Percentiles rank a stretch among this genome's conserved stretches.
Conservation (phyloP, 2,797 vertebrate genomes). For the Ptychobarbus kaznakovi region DNA sequence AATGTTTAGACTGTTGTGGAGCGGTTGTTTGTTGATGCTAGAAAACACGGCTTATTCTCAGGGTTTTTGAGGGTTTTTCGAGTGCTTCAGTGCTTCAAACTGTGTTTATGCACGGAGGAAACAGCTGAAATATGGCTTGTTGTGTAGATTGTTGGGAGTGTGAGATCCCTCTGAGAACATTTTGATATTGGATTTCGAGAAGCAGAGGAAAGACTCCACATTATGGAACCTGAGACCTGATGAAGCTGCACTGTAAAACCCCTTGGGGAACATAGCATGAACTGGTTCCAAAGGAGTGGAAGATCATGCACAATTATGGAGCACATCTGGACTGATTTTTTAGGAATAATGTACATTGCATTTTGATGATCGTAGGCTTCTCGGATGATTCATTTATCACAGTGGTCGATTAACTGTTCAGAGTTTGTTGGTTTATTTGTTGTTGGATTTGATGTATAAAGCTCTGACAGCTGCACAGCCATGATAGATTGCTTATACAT, state of each 20-base stretch:
- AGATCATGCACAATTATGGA: conserved; percentile 33
- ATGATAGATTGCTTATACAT: background rate
- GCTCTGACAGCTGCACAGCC: background rate
- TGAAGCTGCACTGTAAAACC: conserved; percentile 33
- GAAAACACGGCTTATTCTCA: background rate
- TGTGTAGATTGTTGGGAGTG: conserved; percentile 30
- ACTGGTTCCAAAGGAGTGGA: conserved; percentile 27
- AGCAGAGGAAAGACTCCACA: conserved; percentile 36
- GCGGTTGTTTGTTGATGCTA: conserved; percentile 18
- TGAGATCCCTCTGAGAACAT: conserved; percentile 43
- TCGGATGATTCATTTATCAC: background rate
- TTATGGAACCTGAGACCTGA: conserved; percentile 47
- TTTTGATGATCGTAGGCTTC: background rate
- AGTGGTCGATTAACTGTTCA: background rate
- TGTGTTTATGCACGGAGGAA: conserved; percentile 1
- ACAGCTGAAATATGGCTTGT: conserved; percentile 32
- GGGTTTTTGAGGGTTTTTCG: background rate
- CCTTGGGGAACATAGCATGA: conserved; percentile 31
- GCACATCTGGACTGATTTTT: conserved; percentile 28
- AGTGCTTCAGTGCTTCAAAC: background rate
- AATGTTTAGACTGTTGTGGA: conserved; percentile 29
- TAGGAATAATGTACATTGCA: conserved; percentile 4
- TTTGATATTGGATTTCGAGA: conserved; percentile 44
- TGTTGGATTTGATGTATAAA: background rate
- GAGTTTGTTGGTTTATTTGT: background rate